Conservation (phyloP, 2,797 vertebrate genomes). For the Ptychobarbus kaznakovi region DNA sequence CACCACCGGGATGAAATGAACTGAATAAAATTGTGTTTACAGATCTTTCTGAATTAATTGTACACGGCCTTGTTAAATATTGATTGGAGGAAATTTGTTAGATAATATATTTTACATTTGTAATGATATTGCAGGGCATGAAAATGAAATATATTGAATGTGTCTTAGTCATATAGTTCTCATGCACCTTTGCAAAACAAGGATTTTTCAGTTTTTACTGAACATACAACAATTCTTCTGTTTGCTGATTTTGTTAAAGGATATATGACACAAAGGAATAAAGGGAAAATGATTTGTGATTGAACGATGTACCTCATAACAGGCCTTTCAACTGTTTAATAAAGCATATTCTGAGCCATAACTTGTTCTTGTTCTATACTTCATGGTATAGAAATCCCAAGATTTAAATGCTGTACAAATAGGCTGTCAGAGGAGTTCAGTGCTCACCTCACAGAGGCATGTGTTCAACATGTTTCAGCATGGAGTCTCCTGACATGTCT, state of each 20-base stretch:
- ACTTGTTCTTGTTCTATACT: not conserved
- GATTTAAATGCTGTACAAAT: not conserved
- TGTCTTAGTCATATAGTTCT: not conserved
- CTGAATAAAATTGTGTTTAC: conserved; percentile 37
- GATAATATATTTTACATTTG: not conserved
- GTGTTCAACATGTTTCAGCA: conserved; percentile 25
- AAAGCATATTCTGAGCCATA: not conserved
- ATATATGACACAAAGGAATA: not conserved
- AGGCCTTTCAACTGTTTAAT: not conserved
- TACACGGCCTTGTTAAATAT: not conserved
- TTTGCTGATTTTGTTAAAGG: not conserved
- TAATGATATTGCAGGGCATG: not conserved
- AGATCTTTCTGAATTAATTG: not conserved
- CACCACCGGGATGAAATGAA: conserved; percentile 35
- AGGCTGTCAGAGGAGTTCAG: not conserved
- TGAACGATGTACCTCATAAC: not conserved
- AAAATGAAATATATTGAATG: not conserved
- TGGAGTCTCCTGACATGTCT: not conserved
- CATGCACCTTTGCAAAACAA: not conserved
- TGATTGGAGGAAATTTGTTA: not conserved
- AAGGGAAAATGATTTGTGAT: not conserved
- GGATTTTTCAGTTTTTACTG: not conserved
- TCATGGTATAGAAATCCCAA: not conserved
- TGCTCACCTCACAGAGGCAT: not conserved
- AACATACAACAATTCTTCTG: not conserved